Evolutionary conservation across 1,140 invertebrate genomes (phyloP), one percentile per base, ranked within the genome.

Genomic region (Meteorus sp.): DNA sequence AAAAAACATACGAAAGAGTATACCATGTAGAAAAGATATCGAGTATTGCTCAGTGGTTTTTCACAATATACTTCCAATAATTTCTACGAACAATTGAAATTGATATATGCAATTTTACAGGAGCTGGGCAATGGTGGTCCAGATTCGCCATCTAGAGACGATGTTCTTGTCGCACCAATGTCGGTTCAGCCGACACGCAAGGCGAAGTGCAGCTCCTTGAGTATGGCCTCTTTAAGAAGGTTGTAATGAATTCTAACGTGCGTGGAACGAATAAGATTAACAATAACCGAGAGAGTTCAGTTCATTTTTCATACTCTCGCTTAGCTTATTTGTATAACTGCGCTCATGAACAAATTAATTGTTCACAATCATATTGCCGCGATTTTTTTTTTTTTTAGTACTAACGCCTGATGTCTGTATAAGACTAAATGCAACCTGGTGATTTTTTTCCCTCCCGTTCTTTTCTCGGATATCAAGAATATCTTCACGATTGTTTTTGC

Each of bases 111-210:
- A 63, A 67, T 39, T 71, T 80, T 81, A 20, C 73, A 88, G 86
- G 86, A 87, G 75, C 77, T 87, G 64, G 85, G 83, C 60, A 84
- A 84, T 72, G 76, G 79, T 74, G 83, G 81, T 76, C 78, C 80
- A 73, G 75, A 83, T 48, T 82, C 84, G 76, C 82, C 73, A 62
- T 83, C 83, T 75, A 81, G 66, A 81, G 76, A 76, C 53, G 85
- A 86, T 50, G 82, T 87, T 70, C 81, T 89, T 64, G 84, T 89
- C 65, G 88, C 89, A 64, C 89, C 89, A 39, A 84, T 91, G 75
- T 91, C 90, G 55, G 89, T 91, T 67, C 89, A 91, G 75, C 89
- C 89, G 56, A 90, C 86, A 52, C 84, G 89, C 70, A 91, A 91
- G 78, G 81, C 85, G 60, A 88, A 88, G 80, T 77, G 82, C 60